These are phyloP conservation scores for Ditylenchus dipsaci DNA, from an alignment of 1,140 invertebrate species.

Conservation along the genomic window DNA sequence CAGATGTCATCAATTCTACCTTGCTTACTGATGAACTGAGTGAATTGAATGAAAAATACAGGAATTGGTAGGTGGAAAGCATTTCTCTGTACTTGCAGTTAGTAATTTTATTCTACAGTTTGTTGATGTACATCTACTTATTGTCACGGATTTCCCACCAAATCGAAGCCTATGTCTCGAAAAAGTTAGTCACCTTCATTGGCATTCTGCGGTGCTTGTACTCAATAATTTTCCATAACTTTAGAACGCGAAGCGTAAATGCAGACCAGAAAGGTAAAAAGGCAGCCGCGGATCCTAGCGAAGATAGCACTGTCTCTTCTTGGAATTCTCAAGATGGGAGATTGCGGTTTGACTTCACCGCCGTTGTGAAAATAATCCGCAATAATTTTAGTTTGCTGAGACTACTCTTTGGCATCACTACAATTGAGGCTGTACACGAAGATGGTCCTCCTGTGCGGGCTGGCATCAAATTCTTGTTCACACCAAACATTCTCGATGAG, in stretches of 20 bases:
- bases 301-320: not conserved
- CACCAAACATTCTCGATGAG: constrained; percentile 19
- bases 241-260: not conserved
- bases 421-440: constrained; percentile 11
- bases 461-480: constrained; percentile 24
- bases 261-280: not conserved
- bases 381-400: constrained; percentile 8
- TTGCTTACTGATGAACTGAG: constrained; percentile 6
- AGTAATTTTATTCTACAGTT: not conserved
- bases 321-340: constrained; percentile 16
- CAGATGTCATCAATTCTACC: constrained; percentile 7
- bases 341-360: not conserved
- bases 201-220: too few species aligned
- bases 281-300: not conserved
- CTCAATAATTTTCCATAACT: not conserved
- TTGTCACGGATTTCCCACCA: constrained; percentile 23
- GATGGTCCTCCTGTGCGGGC: not conserved
- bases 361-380: not conserved
- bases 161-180: constrained; percentile 16
- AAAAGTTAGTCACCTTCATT: constrained; percentile 16
- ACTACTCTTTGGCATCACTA: constrained; percentile 19
- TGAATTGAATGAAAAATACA: constrained; percentile 19
- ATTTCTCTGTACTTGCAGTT: not conserved
- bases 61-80: constrained; percentile 1
- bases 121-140: constrained; percentile 27